phyloP scores from a whole-genome alignment of 2,797 vertebrate genomes.

The Hypotaenidia philippensis region DNA sequence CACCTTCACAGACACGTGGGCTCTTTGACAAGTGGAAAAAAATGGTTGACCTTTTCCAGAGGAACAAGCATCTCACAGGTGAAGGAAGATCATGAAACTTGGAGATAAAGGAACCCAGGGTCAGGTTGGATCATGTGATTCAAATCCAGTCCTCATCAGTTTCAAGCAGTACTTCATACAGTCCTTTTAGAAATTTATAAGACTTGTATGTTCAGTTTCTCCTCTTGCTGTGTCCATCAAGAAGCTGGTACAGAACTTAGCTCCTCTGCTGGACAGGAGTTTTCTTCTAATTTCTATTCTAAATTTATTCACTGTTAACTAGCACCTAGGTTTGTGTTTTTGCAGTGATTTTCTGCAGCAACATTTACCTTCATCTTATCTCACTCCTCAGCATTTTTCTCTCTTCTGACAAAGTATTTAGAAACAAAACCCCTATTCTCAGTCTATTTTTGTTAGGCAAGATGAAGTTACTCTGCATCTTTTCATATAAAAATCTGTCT shows the following conservation, averaged over 20 bases:
- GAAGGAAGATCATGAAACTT: neutral
- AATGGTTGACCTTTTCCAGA: neutral
- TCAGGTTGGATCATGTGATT: neutral
- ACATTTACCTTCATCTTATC: neutral
- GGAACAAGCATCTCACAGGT: neutral
- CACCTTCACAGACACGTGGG: neutral
- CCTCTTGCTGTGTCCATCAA: neutral
- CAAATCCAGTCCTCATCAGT: neutral
- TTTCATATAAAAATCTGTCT: neutral
- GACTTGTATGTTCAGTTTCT: neutral
- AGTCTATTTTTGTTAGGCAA: neutral
- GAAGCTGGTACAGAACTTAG: neutral
- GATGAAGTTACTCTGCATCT: neutral
- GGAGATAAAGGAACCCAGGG: neutral
- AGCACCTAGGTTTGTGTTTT: neutral
- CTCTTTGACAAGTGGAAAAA: neutral
- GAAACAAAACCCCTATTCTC: neutral
- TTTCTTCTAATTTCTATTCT: neutral
- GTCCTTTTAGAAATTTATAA: neutral
- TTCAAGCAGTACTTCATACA: neutral
- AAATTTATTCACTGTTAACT: neutral
- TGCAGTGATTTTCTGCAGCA: neutral
- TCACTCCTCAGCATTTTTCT: neutral
- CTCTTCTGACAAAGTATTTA: neutral
- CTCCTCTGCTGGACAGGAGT: neutral